Base-by-base conservation (phyloP, 2,797 vertebrate species). In the Gymnoscopelus braueri region DNA sequence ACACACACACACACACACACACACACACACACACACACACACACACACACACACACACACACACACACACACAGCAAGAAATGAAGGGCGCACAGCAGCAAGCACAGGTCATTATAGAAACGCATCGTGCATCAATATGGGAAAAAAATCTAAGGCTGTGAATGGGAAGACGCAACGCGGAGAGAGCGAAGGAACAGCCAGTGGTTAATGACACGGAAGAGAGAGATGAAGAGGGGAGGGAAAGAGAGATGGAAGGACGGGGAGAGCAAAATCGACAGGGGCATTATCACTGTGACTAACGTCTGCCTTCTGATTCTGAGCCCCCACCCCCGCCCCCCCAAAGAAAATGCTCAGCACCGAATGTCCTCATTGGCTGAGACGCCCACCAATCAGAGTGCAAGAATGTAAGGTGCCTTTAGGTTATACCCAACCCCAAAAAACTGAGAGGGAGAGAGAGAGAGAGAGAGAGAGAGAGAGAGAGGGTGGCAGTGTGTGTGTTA, bases 361-460 rank as follows among this genome's bases (percentile, higher is more conserved):
- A 61, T 60, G 23, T 60, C 78, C 63, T 79, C 75, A 92, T 92
- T 91, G 91, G 92, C 63, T 8, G 57, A 82, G 67, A 48, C 68
- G 52, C 23, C 61, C 52, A 82, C 92, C 91, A 90, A 93, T 93
- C 82, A 53, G 5, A 13, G 76, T 70, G 15, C 55, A 58, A 77
- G 69, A 82, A 88, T 83, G 86, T 91, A 92, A 91, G 89, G 92
- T 92, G 92, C 92, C 91, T 93, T 92, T 92, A 92, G 87, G 87
- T 90, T 92, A 89, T 90, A 89, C 81, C 87, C 89, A 92, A 86
- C 85, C 92, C 88, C 82, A 92, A 91, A 91, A 90, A 87, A 60
- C 65, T 29, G 61, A 47, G 48, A 13, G 11, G 2, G 32, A 57
- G 65, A 58, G 66, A 47, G 58, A 66, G 64, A 44, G 51, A 23